These are phyloP conservation scores for Peromyscus eremicus DNA, from an alignment of 2,797 vertebrate species.

Conservation along the genomic window DNA sequence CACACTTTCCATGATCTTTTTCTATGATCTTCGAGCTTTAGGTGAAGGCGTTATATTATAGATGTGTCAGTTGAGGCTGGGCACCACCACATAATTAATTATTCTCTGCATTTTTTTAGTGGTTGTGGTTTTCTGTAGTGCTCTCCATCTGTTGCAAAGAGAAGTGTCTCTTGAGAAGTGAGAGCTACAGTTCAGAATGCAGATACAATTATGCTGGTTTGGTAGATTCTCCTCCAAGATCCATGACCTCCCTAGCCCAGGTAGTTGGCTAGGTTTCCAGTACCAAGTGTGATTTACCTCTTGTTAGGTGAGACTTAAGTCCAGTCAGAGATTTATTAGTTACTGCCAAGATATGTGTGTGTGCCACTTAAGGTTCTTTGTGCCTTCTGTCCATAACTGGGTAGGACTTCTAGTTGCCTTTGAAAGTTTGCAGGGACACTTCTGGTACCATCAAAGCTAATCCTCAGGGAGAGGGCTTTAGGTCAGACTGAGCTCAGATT, in stretches of 20 bases:
- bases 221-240: not conserved
- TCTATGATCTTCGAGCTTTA: not conserved
- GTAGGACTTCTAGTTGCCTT: not conserved
- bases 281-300: not conserved
- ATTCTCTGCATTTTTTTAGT: not conserved
- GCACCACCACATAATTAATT: not conserved
- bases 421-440: not conserved
- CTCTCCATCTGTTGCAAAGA: not conserved
- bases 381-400: not conserved
- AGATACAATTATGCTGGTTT: not conserved
- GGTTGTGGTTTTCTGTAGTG: not conserved
- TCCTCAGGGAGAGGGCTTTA: not conserved
- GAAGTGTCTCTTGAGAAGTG: not conserved
- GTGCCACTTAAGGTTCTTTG: not conserved
- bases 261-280: not conserved
- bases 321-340: not conserved
- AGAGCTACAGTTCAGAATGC: not conserved
- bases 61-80: not conserved
- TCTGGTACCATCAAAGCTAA: not conserved
- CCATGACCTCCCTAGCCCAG: not conserved
- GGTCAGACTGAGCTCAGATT: not conserved
- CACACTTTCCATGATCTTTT: not conserved
- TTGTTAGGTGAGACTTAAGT: not conserved
- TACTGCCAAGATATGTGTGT: not conserved
- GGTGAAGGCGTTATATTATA: not conserved